Conservation (phyloP, 2,888 invertebrate species). For the Caenorhabditis angaria region DNA sequence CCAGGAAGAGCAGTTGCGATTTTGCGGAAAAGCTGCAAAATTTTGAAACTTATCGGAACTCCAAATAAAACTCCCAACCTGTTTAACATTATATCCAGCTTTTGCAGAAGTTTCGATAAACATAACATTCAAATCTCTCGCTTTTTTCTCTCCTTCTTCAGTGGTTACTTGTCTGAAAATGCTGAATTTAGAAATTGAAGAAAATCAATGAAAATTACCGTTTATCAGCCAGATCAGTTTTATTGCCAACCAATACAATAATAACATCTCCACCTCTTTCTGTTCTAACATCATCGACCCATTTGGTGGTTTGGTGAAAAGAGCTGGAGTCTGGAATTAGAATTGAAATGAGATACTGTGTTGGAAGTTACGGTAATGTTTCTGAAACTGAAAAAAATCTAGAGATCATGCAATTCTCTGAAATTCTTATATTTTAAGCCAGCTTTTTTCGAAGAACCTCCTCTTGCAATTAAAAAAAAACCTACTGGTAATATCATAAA, state of each 20-base stretch:
- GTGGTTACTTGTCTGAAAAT: constrained; percentile 82
- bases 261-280: constrained; percentile 98
- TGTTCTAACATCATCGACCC: constrained; percentile 99
- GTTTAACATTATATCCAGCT: constrained; percentile 98
- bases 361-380: no score
- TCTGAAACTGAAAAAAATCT: no score
- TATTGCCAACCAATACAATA: constrained; percentile 99
- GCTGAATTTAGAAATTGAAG: background rate
- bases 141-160: constrained; percentile 97
- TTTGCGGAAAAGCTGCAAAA: constrained; percentile 88
- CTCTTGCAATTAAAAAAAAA: constrained; percentile 56
- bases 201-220: constrained; percentile 77
- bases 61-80: constrained; percentile 77
- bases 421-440: no score
- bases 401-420: no score
- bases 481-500: constrained; percentile 98
- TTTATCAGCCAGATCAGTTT: constrained; percentile 98
- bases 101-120: constrained; percentile 99
- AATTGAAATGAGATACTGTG: background rate
- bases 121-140: constrained; percentile 98
- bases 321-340: constrained; percentile 87
- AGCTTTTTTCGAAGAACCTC: no score
- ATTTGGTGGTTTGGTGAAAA: constrained; percentile 99
- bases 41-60: background rate
- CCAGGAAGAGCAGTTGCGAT: constrained; percentile 97